Base-by-base conservation (phyloP, 2,888 invertebrate species). In the Drosophila nr. perissopoda region DNA sequence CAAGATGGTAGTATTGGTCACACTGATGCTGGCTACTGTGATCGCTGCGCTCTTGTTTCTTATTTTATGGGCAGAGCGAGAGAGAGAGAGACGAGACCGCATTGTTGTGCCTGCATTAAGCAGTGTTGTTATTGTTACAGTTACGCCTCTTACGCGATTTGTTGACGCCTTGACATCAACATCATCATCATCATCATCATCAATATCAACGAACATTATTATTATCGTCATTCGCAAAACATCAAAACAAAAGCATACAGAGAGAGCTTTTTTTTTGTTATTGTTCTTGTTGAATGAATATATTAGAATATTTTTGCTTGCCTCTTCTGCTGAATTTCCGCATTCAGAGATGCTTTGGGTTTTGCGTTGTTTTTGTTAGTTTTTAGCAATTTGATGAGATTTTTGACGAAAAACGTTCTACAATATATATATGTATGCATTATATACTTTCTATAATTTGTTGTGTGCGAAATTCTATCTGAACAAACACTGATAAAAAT, bases 291-390 rank as follows among this genome's bases (percentile, higher is more conserved):
- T 54, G 64, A 54, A 71, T 69, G 62, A 54, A 71, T 69, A 76
- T 65, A 67, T 76, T 79, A 66, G 76, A 79, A 79, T 72, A 59
- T 74, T 59, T 56, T 59, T 10, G 74, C 73, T 75, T 81, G 70
- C 67, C 74, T 73, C 61, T 72, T 79, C 75, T 74, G 69, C 79
- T 71, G 63, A 81, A 79, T 83, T 79, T 83, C 74, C 79, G 79
- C 79, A 79, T 79, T 76, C 51, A 40, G 52, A 65, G 68, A 60
- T 63, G 68, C 71, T 67, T 74, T 46, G 53, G 56, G 56, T 33
- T 60, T 64, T 29, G 13, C 29, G 29, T n/a, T 38, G 29, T n/a
- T 38, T n/a, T 52, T 76, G 70, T 64, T 64, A 70, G 74, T 72
- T 76, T 70, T 73, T 67, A 60, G 46, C 73, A 64, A 60, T 60